Percentiles rank a stretch among this genome's conserved stretches.
phyloP scores from a whole-genome alignment of 2,113 vertebrate genomes.

The Megaceryle maxima region DNA sequence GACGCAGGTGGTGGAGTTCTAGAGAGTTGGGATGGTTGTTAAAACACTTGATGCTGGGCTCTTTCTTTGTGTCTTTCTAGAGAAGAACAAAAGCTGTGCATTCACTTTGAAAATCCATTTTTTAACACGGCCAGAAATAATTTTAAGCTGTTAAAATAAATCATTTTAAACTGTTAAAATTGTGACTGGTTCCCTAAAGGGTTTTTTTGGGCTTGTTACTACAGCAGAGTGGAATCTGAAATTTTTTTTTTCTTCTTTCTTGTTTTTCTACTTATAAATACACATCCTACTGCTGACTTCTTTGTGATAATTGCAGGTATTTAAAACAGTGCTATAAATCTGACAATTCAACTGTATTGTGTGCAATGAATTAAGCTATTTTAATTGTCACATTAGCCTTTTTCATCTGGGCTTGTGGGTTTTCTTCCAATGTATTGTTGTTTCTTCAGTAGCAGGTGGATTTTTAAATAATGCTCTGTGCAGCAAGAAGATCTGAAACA shows the following conservation, averaged over 20 bases:
- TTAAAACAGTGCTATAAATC: background rate
- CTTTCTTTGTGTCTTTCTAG: rapidly evolving
- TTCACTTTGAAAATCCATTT: background rate
- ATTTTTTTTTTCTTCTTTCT: background rate
- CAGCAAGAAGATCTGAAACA: background rate
- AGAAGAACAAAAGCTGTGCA: rapidly evolving
- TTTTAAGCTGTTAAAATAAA: background rate
- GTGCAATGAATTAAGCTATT: rapidly evolving
- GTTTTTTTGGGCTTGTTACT: rapidly evolving
- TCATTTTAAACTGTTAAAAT: background rate
- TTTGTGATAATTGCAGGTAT: no score
- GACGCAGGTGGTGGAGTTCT: no score
- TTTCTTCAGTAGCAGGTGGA: background rate
- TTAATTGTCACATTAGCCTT: background rate
- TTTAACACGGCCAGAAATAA: background rate
- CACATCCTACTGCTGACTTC: rapidly evolving
- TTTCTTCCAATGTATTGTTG: background rate
- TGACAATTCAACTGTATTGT: rapidly evolving
- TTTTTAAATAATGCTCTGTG: background rate
- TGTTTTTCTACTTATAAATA: background rate
- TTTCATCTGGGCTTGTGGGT: background rate
- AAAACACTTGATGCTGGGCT: rapidly evolving
- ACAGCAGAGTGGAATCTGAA: background rate
- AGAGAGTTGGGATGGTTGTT: background rate
- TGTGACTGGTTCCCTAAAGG: background rate